Base-by-base conservation (phyloP, 2,113 vertebrate species). In the Corythornis madagascariensis region DNA sequence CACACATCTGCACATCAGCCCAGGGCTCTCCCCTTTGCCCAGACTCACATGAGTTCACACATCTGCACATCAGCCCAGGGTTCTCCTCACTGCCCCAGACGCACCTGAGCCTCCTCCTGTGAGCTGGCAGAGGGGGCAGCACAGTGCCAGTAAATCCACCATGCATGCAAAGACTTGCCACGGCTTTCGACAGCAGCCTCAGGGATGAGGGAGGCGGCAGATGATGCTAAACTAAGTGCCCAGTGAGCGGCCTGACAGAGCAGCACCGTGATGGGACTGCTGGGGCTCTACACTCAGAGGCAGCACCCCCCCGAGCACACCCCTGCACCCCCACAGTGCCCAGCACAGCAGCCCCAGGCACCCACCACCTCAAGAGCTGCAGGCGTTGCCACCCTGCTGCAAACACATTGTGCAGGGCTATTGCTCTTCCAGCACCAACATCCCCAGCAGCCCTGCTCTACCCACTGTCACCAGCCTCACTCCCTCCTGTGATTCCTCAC, bases 161-260 rank as follows among this genome's bases (percentile, higher is more conserved):
- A 0, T 0, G 2, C 0, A 1, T 40, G 24, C 61, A 67, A 40
- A 81, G 24, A 74, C 17, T 1, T 4, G 2, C 31, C 60, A 22
- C 0, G 1, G 60, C 19, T 52, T 52, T 65, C n/a, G 40, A 7
- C 0, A 0, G 61, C 45, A 70, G 60, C 33, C 19, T 43, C 9
- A 40, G 48, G n/a, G 35, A 26, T 17, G 66, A 56, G 31, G 20
- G 31, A 42, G 26, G 18, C 1, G 1, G 47, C 15, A n/a, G 48
- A 13, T 26, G 26, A n/a, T 52, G 65, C 65, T 59, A 52, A 67
- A 52, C 15, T 6, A 25, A 29, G 29, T 6, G 3, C 31, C 7
- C 42, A 43, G 65, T 10, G 5, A 38, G 38, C 8, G 33, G 28
- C 47, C 25, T 28, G 19, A 42, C 28, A 25, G 31, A 75, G 45